phyloP scores from a whole-genome alignment of 2,888 invertebrate genomes.

The Chalcis sispes region DNA sequence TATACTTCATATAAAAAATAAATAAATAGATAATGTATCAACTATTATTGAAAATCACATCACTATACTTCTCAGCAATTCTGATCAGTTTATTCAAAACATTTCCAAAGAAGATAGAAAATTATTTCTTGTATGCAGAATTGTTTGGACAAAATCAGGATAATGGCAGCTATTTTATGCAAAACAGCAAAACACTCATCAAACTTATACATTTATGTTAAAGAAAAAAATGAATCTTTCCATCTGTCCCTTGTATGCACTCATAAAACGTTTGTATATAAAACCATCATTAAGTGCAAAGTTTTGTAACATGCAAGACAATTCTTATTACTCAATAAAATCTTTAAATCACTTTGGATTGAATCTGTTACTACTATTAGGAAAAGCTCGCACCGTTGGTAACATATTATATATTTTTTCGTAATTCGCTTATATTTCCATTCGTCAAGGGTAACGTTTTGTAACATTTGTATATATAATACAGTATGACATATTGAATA shows the following conservation, averaged over 20 bases:
- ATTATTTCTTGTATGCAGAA: neutral
- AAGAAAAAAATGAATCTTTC: constrained; percentile 47
- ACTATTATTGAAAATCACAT: too few species aligned
- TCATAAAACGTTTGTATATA: constrained; percentile 24
- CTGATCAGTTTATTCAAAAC: neutral
- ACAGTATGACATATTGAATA: too few species aligned
- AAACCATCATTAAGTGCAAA: constrained; percentile 16
- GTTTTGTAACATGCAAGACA: neutral
- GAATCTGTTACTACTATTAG: constrained; percentile 17
- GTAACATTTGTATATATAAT: constrained; percentile 13
- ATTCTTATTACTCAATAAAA: constrained; percentile 39
- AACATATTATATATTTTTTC: constrained; percentile 51
- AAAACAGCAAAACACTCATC: constrained; percentile 8
- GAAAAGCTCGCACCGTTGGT: constrained; percentile 50
- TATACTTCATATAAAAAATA: too few species aligned
- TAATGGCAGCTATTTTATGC: neutral
- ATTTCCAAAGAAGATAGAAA: too few species aligned
- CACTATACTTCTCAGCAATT: neutral
- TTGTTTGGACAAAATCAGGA: neutral
- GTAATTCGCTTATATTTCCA: constrained; percentile 21
- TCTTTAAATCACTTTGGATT: constrained; percentile 22
- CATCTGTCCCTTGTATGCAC: constrained; percentile 56
- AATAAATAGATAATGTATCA: too few species aligned
- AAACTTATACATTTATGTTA: neutral
- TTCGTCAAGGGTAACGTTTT: constrained; percentile 32